These are phyloP conservation scores for Stomatorhinus walkeri DNA, from an alignment of 2,797 vertebrate species.

Conservation along the genomic window DNA sequence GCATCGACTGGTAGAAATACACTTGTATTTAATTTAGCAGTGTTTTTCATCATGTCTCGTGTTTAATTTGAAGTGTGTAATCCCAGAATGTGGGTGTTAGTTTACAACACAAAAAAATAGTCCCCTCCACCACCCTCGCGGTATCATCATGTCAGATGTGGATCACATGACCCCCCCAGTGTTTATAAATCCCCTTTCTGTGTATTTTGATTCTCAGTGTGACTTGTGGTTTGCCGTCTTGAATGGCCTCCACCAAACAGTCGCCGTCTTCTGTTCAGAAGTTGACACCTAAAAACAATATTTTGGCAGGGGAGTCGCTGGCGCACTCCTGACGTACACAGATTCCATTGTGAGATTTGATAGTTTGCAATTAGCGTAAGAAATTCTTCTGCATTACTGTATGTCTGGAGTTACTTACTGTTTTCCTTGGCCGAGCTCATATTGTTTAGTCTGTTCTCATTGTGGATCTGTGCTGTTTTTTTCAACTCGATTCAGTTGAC, in stretches of 20 bases:
- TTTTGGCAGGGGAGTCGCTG: slow-evolving; percentile 31
- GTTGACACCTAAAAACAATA: slow-evolving; percentile 50
- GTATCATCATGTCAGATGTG: background rate
- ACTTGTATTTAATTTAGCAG: background rate
- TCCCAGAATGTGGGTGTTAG: background rate
- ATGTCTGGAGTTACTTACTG: slow-evolving; percentile 77
- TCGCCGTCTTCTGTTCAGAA: slow-evolving; percentile 34
- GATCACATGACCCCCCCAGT: background rate
- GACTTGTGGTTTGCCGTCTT: slow-evolving; percentile 11
- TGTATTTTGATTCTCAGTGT: slow-evolving; percentile 11
- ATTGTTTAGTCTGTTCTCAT: slow-evolving; percentile 94
- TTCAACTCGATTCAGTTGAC: slow-evolving; percentile 70
- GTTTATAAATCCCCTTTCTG: slow-evolving; percentile 1
- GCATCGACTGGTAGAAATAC: background rate
- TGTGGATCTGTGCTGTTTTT: slow-evolving; percentile 71
- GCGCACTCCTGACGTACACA: slow-evolving; percentile 71
- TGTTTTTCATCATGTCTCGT: background rate
- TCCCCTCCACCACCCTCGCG: background rate
- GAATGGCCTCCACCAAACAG: background rate
- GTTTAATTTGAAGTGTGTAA: background rate
- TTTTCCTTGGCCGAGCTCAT: slow-evolving; percentile 71
- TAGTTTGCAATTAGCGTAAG: slow-evolving; percentile 74
- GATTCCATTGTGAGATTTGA: slow-evolving; percentile 77
- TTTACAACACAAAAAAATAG: background rate
- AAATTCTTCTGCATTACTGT: slow-evolving; percentile 66